phyloP scores from a whole-genome alignment of 2,113 vertebrate genomes.

The Pavo muticus region DNA sequence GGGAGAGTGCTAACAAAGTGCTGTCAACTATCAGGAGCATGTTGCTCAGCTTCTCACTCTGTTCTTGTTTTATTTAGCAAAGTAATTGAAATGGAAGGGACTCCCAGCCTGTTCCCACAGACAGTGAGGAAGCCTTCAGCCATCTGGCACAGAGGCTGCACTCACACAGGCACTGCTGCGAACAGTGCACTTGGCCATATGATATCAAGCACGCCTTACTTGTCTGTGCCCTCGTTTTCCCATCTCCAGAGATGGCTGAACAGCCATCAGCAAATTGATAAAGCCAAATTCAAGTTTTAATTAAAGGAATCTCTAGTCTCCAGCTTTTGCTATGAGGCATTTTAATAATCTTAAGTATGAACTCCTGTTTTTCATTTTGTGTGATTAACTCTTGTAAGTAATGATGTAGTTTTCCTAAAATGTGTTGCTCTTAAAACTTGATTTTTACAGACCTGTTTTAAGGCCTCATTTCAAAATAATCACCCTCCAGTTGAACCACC shows the following conservation, averaged over 20 bases:
- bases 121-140: neutral
- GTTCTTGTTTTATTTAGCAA: neutral
- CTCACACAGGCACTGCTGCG: neutral
- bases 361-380: neutral
- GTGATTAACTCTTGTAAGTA: neutral
- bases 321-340: neutral
- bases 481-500: neutral
- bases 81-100: neutral
- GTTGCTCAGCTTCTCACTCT: neutral
- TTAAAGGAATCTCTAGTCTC: neutral
- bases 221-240: neutral
- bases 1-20: neutral
- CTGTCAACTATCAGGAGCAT: neutral
- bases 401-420: neutral
- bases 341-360: neutral
- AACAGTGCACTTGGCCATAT: neutral
- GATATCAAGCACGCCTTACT: neutral
- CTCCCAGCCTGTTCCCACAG: neutral
- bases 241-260: neutral
- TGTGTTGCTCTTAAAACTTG: neutral
- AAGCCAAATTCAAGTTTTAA: neutral
- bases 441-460: neutral
- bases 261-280: neutral
- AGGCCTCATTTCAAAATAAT: neutral
- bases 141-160: neutral